These are phyloP conservation scores for Microcebus ravelobensis DNA, from an alignment of 2,113 vertebrate species.

Conservation along the genomic window DNA sequence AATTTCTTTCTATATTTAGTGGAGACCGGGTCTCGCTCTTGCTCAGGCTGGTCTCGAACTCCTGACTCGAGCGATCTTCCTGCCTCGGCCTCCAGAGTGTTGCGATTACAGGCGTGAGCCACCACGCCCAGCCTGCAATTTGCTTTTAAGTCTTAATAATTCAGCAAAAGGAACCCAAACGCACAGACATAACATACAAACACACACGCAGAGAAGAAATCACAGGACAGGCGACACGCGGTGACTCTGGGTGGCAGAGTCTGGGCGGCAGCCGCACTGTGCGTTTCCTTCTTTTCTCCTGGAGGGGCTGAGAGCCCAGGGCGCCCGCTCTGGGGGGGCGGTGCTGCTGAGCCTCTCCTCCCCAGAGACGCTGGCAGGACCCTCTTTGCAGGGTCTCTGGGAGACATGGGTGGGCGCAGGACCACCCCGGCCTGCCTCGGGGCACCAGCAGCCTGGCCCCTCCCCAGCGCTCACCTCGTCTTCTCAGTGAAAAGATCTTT, in stretches of 20 bases:
- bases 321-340: no score
- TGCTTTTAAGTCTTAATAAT: no score
- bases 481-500: slow-evolving; percentile 84
- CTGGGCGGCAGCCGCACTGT: fast-evolving
- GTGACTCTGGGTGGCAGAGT: fast-evolving
- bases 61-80: no score
- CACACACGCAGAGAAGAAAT: neutral
- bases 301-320: neutral
- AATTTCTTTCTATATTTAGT: no score
- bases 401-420: neutral
- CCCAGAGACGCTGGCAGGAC: neutral
- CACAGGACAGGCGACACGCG: fast-evolving
- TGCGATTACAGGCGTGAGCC: no score
- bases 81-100: no score
- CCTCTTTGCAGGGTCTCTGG: neutral
- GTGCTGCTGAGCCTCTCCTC: neutral
- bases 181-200: fast-evolving
- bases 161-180: neutral
- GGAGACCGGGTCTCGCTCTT: no score
- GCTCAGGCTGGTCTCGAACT: no score
- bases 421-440: neutral
- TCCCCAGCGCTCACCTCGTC: slow-evolving; percentile 83
- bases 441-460: neutral
- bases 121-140: neutral
- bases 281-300: neutral